phyloP scores from a whole-genome alignment of 2,888 invertebrate genomes.

The Girardia tigrina region DNA sequence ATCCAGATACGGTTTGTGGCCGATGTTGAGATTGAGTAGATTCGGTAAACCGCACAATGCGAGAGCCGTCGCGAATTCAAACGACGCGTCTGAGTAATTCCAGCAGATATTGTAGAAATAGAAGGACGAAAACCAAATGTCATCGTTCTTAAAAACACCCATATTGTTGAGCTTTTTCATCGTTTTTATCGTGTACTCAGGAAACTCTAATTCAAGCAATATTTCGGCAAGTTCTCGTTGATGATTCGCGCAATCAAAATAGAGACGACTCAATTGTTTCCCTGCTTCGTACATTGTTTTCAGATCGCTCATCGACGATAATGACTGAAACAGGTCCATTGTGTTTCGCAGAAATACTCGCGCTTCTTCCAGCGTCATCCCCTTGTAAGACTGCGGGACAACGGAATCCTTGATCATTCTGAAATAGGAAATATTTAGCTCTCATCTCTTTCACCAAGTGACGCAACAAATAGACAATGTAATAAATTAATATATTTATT shows the following conservation, averaged over 20 bases:
- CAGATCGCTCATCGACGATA: conserved; percentile 35
- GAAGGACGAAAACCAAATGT: conserved; percentile 47
- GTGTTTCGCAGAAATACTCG: conserved; percentile 18
- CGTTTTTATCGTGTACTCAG: conserved; percentile 41
- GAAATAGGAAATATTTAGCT: no score
- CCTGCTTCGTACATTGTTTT: conserved; percentile 35
- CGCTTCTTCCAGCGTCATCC: conserved; percentile 31
- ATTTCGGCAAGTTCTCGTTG: conserved; percentile 33
- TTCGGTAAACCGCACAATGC: conserved; percentile 42
- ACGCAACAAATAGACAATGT: no score
- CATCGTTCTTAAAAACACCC: conserved; percentile 47
- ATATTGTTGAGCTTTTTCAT: conserved; percentile 43
- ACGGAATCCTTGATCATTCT: background rate
- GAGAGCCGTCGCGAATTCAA: conserved; percentile 41
- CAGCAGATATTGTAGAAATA: conserved; percentile 45
- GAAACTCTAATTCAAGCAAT: conserved; percentile 27
- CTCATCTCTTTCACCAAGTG: no score
- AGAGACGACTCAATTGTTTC: conserved; percentile 31
- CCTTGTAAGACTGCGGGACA: conserved; percentile 32
- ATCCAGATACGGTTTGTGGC: conserved; percentile 45
- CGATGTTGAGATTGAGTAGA: conserved; percentile 43
- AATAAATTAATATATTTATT: no score
- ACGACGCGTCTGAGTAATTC: conserved; percentile 45
- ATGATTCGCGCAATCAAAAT: conserved; percentile 34
- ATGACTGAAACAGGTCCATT: conserved; percentile 34